Conservation (phyloP, 2,888 invertebrate genomes). For the Eupithecia subumbrata region DNA sequence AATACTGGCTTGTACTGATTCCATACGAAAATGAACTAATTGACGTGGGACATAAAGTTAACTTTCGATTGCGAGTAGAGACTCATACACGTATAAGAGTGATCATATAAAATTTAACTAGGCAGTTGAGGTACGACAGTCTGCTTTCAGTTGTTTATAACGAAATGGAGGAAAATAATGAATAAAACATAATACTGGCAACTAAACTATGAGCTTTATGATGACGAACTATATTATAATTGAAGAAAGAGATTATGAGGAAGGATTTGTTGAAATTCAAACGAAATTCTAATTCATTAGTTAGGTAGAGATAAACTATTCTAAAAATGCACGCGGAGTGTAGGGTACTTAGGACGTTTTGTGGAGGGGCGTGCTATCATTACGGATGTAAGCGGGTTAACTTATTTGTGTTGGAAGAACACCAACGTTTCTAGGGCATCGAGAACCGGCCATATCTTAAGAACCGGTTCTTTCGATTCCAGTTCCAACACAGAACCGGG, state of each 20-base stretch:
- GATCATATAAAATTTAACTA: conserved; percentile 11
- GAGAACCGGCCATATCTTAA: too few species aligned
- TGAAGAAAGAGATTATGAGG: background rate
- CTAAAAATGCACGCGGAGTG: too few species aligned
- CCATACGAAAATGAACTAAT: conserved; percentile 57
- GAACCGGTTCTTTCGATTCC: too few species aligned
- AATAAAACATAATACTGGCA: background rate
- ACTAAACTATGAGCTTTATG: background rate
- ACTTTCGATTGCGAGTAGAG: conserved; percentile 49
- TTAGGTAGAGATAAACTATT: too few species aligned
- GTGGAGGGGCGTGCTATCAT: too few species aligned
- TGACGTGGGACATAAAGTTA: conserved; percentile 49
- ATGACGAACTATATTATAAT: background rate
- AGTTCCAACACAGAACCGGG: too few species aligned
- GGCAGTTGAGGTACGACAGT: background rate
- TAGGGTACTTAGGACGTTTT: too few species aligned
- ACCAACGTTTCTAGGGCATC: too few species aligned
- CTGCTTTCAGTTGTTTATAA: background rate
- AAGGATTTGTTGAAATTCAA: background rate
- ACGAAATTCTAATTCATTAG: background rate
- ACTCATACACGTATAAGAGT: conserved; percentile 12
- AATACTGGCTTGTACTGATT: conserved; percentile 53
- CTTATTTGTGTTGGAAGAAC: too few species aligned
- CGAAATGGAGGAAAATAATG: background rate
- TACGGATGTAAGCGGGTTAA: too few species aligned